Percentiles rank a stretch among this genome's conserved stretches.
Conservation (phyloP, 1,140 invertebrate species). For the Drosophila murphyi region DNA sequence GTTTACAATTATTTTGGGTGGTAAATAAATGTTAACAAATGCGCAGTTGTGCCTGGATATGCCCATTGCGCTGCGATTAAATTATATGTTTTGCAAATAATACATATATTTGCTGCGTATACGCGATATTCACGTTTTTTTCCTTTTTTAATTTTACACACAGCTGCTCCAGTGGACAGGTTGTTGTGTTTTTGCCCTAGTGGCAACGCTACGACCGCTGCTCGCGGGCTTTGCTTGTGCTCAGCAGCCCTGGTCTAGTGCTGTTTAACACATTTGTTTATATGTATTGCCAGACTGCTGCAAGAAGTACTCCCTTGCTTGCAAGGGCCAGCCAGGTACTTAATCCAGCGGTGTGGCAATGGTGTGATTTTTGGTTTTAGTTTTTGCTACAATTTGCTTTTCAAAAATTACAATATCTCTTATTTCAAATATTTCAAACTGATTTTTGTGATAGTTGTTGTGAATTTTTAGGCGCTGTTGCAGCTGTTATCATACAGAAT, state of each 20-base stretch:
- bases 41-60: slow-evolving; percentile 21
- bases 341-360: neutral
- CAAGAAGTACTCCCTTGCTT: neutral
- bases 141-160: neutral
- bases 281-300: slow-evolving; percentile 8
- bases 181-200: neutral
- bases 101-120: neutral
- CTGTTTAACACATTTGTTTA: neutral
- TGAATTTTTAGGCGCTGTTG: neutral
- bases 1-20: slow-evolving; percentile 31
- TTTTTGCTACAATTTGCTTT: neutral
- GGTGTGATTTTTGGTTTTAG: neutral
- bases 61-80: slow-evolving; percentile 1
- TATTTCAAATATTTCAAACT: too few relatives aligned
- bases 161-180: neutral
- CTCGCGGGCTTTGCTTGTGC: slow-evolving; percentile 6
- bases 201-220: slow-evolving; percentile 8
- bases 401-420: neutral
- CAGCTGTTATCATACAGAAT: too few relatives aligned
- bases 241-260: slow-evolving; percentile 4
- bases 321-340: neutral
- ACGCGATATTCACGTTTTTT: slow-evolving; percentile 1
- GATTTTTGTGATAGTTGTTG: neutral
- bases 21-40: slow-evolving; percentile 38
- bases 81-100: slow-evolving; percentile 6